phyloP scores from a whole-genome alignment of 2,797 vertebrate species.

The Heterohyrax brucei region DNA sequence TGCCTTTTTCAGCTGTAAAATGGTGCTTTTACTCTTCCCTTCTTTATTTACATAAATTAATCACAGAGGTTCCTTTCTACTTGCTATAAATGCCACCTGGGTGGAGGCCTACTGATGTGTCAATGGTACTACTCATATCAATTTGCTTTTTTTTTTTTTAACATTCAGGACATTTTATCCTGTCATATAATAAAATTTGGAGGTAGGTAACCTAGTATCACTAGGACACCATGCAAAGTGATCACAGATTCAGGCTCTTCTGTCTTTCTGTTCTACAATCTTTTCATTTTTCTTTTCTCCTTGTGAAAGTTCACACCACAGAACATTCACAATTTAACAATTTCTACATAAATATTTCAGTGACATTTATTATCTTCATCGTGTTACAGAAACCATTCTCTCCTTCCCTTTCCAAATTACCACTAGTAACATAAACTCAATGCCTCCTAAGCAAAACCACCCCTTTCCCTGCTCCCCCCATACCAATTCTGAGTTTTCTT shows the following conservation, averaged over 20 bases:
- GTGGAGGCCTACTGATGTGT: neutral
- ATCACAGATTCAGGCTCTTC: neutral
- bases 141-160: neutral
- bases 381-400: neutral
- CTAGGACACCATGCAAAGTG: neutral
- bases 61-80: constrained; percentile 61
- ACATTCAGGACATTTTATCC: neutral
- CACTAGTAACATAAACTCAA: neutral
- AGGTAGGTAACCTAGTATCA: neutral
- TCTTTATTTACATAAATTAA: constrained; percentile 63
- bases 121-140: neutral
- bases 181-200: too few species aligned
- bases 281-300: neutral
- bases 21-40: constrained; percentile 52
- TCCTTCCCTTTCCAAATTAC: neutral
- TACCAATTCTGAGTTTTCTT: neutral
- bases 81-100: constrained; percentile 8
- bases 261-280: neutral
- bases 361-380: too few species aligned
- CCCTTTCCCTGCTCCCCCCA: neutral
- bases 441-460: neutral
- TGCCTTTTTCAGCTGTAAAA: constrained; percentile 49
- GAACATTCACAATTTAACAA: too few species aligned
- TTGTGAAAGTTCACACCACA: neutral
- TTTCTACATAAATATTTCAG: too few species aligned